Percentiles rank a stretch among this genome's conserved stretches.
Conservation (phyloP, 1,140 invertebrate genomes). For the Spodoptera frugiperda region DNA sequence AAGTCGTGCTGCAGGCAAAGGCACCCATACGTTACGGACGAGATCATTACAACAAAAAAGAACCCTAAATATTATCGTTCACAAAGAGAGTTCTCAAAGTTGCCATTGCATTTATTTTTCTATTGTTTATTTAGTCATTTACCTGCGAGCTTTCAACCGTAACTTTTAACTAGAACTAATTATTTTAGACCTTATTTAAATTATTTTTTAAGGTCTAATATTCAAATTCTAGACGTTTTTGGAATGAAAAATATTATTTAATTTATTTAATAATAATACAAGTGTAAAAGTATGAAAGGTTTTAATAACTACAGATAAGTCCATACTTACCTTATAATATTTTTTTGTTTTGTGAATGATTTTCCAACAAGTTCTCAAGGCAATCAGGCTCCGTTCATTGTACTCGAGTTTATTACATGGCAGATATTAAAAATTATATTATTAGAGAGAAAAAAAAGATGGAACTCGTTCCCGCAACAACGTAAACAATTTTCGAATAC, state of each 20-base stretch:
- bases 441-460: constrained; percentile 40
- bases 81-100: constrained; percentile 68
- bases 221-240: too few relatives aligned
- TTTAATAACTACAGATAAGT: not conserved
- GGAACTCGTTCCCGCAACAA: constrained; percentile 45
- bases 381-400: constrained; percentile 74
- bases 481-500: constrained; percentile 44
- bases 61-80: constrained; percentile 81
- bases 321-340: not conserved
- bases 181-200: too few relatives aligned
- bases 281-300: too few relatives aligned
- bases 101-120: constrained; percentile 35
- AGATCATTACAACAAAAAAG: constrained; percentile 85
- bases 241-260: too few relatives aligned
- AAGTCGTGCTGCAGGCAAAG: constrained; percentile 74
- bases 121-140: constrained; percentile 1
- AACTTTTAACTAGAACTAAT: too few relatives aligned
- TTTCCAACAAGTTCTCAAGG: constrained; percentile 70
- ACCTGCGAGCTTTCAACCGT: too few relatives aligned
- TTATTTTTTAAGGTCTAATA: too few relatives aligned
- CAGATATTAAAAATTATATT: constrained; percentile 57
- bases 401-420: constrained; percentile 67
- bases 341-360: constrained; percentile 32
- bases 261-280: too few relatives aligned
- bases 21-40: constrained; percentile 82